These are phyloP conservation scores for Nesoenas mayeri DNA, from an alignment of 2,113 vertebrate species.

Conservation along the genomic window DNA sequence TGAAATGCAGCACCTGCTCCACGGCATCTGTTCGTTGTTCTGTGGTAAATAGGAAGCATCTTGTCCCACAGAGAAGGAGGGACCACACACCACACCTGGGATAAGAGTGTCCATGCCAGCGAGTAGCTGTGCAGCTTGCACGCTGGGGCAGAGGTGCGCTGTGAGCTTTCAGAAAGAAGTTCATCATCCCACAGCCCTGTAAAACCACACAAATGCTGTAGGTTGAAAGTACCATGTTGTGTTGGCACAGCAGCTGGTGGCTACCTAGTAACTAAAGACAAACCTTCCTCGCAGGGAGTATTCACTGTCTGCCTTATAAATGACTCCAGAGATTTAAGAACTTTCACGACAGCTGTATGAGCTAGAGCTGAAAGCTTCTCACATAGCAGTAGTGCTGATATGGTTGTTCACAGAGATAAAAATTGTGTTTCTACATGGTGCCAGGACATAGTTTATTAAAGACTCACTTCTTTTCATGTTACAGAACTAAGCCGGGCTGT, in stretches of 20 bases:
- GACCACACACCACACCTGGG: rapidly evolving
- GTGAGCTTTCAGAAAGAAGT: neutral
- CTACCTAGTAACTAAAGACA: neutral
- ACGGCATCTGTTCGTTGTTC: neutral
- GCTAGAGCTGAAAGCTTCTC: neutral
- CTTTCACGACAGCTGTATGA: constrained; percentile 22
- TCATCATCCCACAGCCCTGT: neutral
- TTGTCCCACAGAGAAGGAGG: neutral
- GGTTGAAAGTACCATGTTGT: neutral
- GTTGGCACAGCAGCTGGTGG: neutral
- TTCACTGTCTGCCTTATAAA: neutral
- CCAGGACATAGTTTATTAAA: constrained; percentile 35
- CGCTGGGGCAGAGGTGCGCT: neutral
- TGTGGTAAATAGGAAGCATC: neutral
- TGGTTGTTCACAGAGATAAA: constrained; percentile 42
- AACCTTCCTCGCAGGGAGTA: neutral
- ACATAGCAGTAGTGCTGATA: constrained; percentile 43
- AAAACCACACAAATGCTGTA: neutral
- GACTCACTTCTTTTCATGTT: constrained; percentile 12
- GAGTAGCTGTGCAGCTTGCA: rapidly evolving
- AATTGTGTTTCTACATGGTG: constrained; percentile 11
- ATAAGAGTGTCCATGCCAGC: rapidly evolving
- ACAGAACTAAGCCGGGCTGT: neutral
- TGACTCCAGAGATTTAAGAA: neutral
- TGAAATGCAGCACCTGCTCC: neutral